Conservation (phyloP, 2,888 invertebrate genomes). For the Thecophora atra region DNA sequence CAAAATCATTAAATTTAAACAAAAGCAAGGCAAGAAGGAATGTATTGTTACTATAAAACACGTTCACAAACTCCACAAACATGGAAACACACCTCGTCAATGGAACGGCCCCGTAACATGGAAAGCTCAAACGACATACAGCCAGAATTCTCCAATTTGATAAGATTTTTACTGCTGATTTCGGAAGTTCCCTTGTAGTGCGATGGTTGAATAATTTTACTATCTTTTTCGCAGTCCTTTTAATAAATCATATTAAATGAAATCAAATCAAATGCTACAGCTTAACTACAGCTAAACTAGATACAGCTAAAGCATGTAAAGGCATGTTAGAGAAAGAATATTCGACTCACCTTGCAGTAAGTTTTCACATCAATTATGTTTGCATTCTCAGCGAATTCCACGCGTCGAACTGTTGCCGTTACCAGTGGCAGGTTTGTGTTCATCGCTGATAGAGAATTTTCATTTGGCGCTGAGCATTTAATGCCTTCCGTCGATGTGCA, state of each 20-base stretch:
- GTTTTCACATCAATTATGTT: constrained; percentile 39
- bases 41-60: constrained; percentile 31
- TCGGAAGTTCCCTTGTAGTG: constrained; percentile 58
- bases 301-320: constrained; percentile 1
- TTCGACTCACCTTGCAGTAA: constrained; percentile 56
- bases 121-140: constrained; percentile 63
- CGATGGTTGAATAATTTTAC: constrained; percentile 30
- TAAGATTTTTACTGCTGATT: constrained; percentile 51
- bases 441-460: constrained; percentile 14
- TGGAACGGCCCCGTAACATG: constrained; percentile 60
- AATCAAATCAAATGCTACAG: constrained; percentile 2
- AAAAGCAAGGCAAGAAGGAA: constrained; percentile 23
- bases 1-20: constrained; percentile 5
- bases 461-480: constrained; percentile 53
- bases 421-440: background rate
- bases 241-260: constrained; percentile 15
- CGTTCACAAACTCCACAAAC: background rate
- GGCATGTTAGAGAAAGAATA: constrained; percentile 1
- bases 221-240: constrained; percentile 59
- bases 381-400: constrained; percentile 52
- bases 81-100: constrained; percentile 55
- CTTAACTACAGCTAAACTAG: constrained; percentile 10
- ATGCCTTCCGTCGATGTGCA: constrained; percentile 61
- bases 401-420: constrained; percentile 45
- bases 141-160: constrained; percentile 60